Conservation (phyloP, 2,113 vertebrate species). For the Thinocorus orbignyianus region DNA sequence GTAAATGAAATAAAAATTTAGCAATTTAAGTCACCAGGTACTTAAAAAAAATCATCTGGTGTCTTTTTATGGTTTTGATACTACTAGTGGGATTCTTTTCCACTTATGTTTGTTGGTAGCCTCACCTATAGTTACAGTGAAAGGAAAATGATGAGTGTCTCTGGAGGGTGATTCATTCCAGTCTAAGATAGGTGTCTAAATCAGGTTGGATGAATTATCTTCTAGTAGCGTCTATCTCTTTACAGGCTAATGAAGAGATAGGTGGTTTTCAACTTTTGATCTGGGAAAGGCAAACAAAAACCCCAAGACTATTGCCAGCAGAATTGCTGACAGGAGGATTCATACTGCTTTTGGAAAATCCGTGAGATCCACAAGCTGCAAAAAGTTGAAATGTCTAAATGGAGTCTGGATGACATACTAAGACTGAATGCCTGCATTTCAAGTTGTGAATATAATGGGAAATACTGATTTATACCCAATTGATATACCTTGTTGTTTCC, state of each 20-base stretch:
- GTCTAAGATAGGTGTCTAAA: not conserved
- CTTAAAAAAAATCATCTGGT: not conserved
- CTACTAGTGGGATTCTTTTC: not conserved
- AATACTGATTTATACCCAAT: slow-evolving; percentile 38
- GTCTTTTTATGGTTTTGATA: not conserved
- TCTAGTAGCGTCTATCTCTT: not conserved
- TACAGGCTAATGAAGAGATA: not conserved
- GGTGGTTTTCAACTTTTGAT: not conserved
- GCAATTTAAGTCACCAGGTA: not conserved
- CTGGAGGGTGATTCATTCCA: not conserved
- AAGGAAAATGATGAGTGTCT: not conserved
- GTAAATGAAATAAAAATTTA: not conserved
- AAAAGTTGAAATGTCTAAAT: not conserved
- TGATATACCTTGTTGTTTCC: slow-evolving; percentile 9
- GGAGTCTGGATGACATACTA: not conserved
- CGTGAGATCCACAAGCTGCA: not conserved
- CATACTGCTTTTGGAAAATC: slow-evolving; percentile 21
- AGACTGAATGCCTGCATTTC: not conserved
- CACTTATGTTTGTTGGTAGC: not conserved
- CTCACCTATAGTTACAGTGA: not conserved
- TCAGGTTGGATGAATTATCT: not conserved
- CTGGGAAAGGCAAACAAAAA: not conserved
- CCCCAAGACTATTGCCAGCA: not conserved
- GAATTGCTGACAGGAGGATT: slow-evolving; percentile 16
- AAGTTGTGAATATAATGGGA: not conserved